Percentiles rank a stretch among this genome's conserved stretches.
Evolutionary conservation across 2,888 invertebrate species (phyloP).

Genomic region (Escarpia spicata): DNA sequence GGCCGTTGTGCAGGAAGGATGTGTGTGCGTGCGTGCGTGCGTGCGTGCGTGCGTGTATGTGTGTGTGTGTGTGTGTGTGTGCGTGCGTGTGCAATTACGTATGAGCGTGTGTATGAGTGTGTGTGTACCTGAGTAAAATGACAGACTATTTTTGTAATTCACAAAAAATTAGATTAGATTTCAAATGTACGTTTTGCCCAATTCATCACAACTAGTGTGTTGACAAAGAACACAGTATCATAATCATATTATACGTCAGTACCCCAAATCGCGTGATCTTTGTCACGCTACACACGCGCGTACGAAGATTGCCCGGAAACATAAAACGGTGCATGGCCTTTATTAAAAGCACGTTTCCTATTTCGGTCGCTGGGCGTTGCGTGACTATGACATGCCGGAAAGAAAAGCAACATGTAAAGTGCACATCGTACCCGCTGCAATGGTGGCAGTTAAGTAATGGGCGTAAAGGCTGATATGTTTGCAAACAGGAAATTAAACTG

Average conservation of each 20-base stretch:
- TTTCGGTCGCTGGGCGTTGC: neutral
- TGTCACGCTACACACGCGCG: neutral
- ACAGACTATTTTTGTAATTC: no score
- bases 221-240: neutral
- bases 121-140: no score
- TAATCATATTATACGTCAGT: neutral
- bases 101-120: neutral
- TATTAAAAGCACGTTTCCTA: neutral
- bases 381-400: neutral
- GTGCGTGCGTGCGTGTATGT: neutral
- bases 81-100: neutral
- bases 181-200: neutral
- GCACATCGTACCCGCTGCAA: neutral
- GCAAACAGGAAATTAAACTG: neutral
- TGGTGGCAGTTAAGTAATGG: neutral
- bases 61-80: conserved; percentile 14
- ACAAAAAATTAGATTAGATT: neutral
- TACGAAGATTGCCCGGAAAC: neutral
- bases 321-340: neutral
- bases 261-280: neutral
- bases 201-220: neutral
- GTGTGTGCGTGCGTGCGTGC: neutral
- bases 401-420: neutral
- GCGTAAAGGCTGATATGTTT: neutral
- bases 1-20: no score